A percentile compares a stretch with the other conserved stretches of the same genome.
phyloP scores from a whole-genome alignment of 2,888 invertebrate genomes.

The Folsomia manolachei region DNA sequence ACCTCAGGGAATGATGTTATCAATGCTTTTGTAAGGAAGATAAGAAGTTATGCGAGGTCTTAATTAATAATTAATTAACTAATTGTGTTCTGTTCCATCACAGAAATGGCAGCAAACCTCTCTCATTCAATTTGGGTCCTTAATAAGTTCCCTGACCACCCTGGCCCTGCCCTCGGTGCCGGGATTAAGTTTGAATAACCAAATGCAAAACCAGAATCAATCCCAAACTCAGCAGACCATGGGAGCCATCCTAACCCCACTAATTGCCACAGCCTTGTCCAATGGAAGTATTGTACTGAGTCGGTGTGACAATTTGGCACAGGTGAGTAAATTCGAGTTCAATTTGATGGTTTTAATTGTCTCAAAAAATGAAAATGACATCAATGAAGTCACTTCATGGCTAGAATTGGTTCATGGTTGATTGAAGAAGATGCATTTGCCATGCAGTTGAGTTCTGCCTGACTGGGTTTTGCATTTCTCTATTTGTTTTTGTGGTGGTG shows the following conservation, averaged over 20 bases:
- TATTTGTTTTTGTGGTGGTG: too few relatives aligned
- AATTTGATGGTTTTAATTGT: too few relatives aligned
- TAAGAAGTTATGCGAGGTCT: too few relatives aligned
- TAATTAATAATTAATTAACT: background rate
- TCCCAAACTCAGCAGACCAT: too few relatives aligned
- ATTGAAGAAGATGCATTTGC: too few relatives aligned
- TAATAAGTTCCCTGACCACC: conserved; percentile 39
- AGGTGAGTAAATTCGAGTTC: conserved; percentile 42
- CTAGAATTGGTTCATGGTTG: too few relatives aligned
- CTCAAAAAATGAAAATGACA: too few relatives aligned
- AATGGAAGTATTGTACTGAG: conserved; percentile 43
- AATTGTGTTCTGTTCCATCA: background rate
- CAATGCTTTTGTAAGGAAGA: conserved; percentile 16
- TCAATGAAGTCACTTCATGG: too few relatives aligned
- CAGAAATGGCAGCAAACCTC: conserved; percentile 47
- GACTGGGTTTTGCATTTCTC: too few relatives aligned
- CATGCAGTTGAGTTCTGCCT: too few relatives aligned
- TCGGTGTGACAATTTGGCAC: conserved; percentile 45
- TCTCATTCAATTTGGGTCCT: conserved; percentile 36
- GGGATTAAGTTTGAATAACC: background rate
- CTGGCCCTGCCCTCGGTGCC: conserved; percentile 39
- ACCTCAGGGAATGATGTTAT: conserved; percentile 21
- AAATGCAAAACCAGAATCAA: conserved; percentile 29
- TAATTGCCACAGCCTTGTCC: conserved; percentile 43
- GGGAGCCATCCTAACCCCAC: conserved; percentile 33